phyloP scores from a whole-genome alignment of 64 coral and sea anemone genomes.

The Pocillopora verrucosa region DNA sequence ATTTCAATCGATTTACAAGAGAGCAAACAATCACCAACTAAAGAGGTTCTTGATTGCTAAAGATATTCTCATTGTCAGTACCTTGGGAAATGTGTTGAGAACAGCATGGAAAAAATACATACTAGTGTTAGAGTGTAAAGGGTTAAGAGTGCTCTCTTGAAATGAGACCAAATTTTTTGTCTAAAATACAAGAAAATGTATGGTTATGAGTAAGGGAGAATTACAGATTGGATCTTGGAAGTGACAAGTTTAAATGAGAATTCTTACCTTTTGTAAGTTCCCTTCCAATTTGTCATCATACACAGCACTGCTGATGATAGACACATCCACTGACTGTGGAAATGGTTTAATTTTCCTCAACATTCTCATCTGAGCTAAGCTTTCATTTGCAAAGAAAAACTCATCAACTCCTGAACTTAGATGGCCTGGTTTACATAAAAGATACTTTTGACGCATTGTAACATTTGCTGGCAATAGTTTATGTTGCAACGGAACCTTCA shows the following conservation, averaged over 20 bases:
- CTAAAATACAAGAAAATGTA: no score
- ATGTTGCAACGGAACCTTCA: constrained; percentile 59
- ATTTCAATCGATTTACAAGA: no score
- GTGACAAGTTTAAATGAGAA: not conserved
- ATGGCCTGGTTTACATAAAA: constrained; percentile 86
- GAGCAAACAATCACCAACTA: no score
- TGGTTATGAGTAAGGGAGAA: no score
- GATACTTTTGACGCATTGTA: constrained; percentile 74
- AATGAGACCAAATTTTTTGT: no score
- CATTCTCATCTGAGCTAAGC: constrained; percentile 82
- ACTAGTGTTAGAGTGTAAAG: no score
- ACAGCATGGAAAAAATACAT: no score
- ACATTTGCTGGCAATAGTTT: constrained; percentile 48
- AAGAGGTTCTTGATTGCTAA: no score
- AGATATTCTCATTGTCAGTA: no score
- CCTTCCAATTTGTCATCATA: constrained; percentile 65
- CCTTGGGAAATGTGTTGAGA: no score
- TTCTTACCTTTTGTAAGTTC: constrained; percentile 66
- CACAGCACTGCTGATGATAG: constrained; percentile 71
- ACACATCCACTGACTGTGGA: constrained; percentile 59
- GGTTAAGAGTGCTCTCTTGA: no score
- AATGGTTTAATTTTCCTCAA: constrained; percentile 83
- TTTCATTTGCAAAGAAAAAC: constrained; percentile 93
- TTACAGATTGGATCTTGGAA: no score
- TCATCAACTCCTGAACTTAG: constrained; percentile 90